Conservation (phyloP, 2,113 vertebrate species). For the Cervus canadensis region DNA sequence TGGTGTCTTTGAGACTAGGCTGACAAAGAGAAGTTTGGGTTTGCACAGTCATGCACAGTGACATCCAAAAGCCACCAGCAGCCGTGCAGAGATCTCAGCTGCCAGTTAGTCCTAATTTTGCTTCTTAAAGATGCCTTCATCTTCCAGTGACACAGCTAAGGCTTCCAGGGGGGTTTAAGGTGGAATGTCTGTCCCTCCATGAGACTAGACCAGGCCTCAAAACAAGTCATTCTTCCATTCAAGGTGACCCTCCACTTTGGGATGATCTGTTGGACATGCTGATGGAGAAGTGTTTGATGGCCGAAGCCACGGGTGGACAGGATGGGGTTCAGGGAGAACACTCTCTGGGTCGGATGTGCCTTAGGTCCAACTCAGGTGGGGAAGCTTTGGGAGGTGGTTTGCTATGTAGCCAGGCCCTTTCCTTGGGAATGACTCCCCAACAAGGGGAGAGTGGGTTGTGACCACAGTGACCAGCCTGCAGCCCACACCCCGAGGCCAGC, state of each 20-base stretch:
- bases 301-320: no score
- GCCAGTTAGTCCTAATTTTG: neutral
- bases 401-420: neutral
- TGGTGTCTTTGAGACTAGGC: neutral
- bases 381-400: neutral
- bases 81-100: neutral
- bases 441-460: neutral
- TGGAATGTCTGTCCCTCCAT: neutral
- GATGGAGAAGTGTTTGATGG: neutral
- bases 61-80: fast-evolving
- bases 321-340: fast-evolving
- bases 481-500: neutral
- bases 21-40: neutral
- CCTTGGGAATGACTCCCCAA: neutral
- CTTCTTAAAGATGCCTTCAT: neutral
- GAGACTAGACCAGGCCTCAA: neutral
- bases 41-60: neutral
- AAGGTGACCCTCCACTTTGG: neutral
- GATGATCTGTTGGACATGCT: neutral
- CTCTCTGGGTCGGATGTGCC: neutral
- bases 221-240: neutral
- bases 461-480: neutral
- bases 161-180: neutral
- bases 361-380: neutral
- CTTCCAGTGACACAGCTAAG: neutral